A percentile compares a stretch with the other conserved stretches of the same genome.
These are phyloP conservation scores for Neolamprologus cancellatus DNA, from an alignment of 2,113 vertebrate species.

Conservation along the genomic window DNA sequence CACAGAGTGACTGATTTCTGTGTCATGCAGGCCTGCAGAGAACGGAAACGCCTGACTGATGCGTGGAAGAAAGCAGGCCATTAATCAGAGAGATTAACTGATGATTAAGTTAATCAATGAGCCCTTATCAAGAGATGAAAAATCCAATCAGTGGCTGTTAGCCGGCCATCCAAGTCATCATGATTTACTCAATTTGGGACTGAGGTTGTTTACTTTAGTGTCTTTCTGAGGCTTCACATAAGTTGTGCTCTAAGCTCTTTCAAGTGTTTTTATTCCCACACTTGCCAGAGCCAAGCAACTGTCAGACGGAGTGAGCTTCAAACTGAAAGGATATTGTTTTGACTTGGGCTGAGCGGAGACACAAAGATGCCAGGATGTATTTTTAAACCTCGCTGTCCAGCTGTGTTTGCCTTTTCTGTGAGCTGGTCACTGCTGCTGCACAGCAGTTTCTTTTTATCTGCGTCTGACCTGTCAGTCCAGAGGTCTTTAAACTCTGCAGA, in stretches of 20 bases:
- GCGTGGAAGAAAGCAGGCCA: not conserved
- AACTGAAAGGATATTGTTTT: constrained; percentile 26
- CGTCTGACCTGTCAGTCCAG: constrained; percentile 8
- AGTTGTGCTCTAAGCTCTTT: not conserved
- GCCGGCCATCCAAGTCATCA: not conserved
- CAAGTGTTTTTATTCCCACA: not conserved
- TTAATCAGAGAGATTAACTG: constrained; percentile 27
- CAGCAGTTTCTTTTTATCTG: not conserved
- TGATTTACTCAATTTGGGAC: not conserved
- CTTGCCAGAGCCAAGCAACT: not conserved
- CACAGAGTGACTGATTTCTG: not conserved
- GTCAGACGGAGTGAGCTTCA: not conserved
- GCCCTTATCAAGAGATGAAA: not conserved
- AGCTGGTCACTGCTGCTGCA: not conserved
- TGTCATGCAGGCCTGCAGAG: not conserved
- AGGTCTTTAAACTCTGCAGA: constrained; percentile 14
- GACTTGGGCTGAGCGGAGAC: not conserved
- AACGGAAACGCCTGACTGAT: not conserved
- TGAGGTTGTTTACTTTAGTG: not conserved
- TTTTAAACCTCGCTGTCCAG: constrained; percentile 33
- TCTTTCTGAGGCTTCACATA: not conserved
- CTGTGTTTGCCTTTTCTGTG: constrained; percentile 31
- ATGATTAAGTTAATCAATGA: constrained; percentile 28
- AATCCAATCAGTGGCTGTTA: not conserved
- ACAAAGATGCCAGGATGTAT: constrained; percentile 22